These are phyloP conservation scores for Notoglanidium macrostoma DNA, from an alignment of 2,797 vertebrate species.

Conservation along the genomic window DNA sequence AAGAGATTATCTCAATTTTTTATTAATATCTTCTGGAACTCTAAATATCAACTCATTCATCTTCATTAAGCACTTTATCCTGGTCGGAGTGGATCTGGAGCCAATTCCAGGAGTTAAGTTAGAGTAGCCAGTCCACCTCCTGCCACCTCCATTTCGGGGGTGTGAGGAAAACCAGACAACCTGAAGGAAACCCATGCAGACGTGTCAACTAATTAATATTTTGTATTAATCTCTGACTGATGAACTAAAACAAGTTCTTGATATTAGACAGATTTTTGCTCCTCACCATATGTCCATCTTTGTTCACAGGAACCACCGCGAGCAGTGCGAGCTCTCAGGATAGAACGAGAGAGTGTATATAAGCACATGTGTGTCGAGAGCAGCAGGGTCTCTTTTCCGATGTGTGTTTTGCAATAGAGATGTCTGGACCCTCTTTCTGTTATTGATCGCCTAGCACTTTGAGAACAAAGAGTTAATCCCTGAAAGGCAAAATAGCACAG, in stretches of 20 bases:
- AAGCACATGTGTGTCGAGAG: constrained; percentile 37
- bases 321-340: constrained; percentile 28
- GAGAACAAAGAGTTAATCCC: constrained; percentile 79
- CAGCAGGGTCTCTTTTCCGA: constrained; percentile 40
- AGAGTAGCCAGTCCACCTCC: background rate
- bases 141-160: background rate
- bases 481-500: constrained; percentile 78
- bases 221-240: background rate
- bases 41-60: background rate
- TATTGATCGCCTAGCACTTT: constrained; percentile 78
- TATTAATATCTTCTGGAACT: no score
- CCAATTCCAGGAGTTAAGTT: background rate
- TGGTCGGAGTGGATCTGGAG: background rate
- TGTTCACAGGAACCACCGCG: constrained; percentile 17
- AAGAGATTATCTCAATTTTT: background rate
- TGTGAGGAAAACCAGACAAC: background rate
- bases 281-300: constrained; percentile 10
- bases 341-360: constrained; percentile 31
- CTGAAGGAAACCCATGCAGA: background rate
- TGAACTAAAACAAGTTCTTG: background rate
- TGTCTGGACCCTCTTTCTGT: constrained; percentile 68
- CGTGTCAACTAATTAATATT: background rate
- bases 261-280: background rate
- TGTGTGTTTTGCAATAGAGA: constrained; percentile 74
- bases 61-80: background rate